Conservation (phyloP, 2,113 vertebrate species). For the Tringa solitaria region DNA sequence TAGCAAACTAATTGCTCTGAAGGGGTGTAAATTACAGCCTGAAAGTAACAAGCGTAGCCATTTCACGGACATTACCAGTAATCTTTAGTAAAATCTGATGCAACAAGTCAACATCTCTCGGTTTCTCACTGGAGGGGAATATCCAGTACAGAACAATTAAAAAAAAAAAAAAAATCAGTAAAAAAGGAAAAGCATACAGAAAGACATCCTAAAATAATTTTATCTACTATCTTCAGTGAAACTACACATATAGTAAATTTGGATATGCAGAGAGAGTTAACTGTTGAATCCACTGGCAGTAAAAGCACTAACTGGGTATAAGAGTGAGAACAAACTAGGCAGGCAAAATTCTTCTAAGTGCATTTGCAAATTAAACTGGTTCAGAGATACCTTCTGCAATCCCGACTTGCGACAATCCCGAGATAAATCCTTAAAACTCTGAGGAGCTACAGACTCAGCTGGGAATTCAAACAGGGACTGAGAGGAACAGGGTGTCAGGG, state of each 20-base stretch:
- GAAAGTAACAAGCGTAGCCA: background rate
- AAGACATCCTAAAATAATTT: background rate
- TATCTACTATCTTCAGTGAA: background rate
- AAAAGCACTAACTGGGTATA: background rate
- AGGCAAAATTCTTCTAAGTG: background rate
- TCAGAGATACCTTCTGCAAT: background rate
- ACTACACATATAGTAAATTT: accelerated
- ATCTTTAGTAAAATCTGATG: background rate
- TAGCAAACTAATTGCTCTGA: background rate
- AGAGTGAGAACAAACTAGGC: background rate
- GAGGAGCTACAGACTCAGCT: accelerated
- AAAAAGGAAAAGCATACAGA: background rate
- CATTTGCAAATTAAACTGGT: background rate
- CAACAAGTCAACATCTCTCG: background rate
- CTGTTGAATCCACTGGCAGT: background rate
- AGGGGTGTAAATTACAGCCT: background rate
- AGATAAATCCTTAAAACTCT: background rate
- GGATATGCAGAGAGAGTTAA: background rate
- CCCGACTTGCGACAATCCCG: accelerated
- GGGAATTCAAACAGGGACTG: background rate
- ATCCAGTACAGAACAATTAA: background rate
- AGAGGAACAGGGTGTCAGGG: accelerated
- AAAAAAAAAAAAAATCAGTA: background rate
- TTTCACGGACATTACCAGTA: background rate
- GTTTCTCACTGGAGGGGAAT: background rate